These are phyloP conservation scores for Andricus grossulariae DNA, from an alignment of 1,140 invertebrate species.

Conservation along the genomic window DNA sequence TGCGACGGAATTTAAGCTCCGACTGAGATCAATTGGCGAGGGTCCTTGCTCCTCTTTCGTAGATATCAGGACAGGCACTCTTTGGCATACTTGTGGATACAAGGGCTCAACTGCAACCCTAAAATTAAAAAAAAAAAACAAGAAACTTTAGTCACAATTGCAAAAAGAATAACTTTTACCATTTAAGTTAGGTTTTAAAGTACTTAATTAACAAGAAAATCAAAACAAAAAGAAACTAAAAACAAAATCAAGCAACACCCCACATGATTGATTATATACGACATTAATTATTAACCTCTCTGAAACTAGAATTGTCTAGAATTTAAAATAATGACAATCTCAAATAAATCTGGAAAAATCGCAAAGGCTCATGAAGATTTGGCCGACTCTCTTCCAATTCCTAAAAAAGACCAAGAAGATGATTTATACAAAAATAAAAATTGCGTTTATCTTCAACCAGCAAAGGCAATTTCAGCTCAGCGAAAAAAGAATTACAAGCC, in stretches of 20 bases:
- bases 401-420: constrained; percentile 18
- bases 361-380: no score
- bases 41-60: constrained; percentile 72
- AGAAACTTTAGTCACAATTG: constrained; percentile 20
- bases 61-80: constrained; percentile 77
- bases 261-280: no score
- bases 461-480: constrained; percentile 13
- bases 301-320: no score
- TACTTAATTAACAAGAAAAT: no score
- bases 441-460: constrained; percentile 39
- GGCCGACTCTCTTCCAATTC: background rate
- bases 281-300: no score
- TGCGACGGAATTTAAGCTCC: constrained; percentile 89
- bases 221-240: constrained; percentile 25
- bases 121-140: constrained; percentile 58
- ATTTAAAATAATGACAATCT: no score
- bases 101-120: constrained; percentile 94
- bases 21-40: constrained; percentile 90
- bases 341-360: no score
- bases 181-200: no score
- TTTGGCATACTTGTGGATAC: constrained; percentile 92
- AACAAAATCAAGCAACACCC: no score
- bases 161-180: constrained; percentile 4
- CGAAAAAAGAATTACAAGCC: constrained; percentile 29
- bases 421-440: constrained; percentile 12